Evolutionary conservation across 2,888 invertebrate genomes (phyloP).

Genomic region (Aelia acuminata): DNA sequence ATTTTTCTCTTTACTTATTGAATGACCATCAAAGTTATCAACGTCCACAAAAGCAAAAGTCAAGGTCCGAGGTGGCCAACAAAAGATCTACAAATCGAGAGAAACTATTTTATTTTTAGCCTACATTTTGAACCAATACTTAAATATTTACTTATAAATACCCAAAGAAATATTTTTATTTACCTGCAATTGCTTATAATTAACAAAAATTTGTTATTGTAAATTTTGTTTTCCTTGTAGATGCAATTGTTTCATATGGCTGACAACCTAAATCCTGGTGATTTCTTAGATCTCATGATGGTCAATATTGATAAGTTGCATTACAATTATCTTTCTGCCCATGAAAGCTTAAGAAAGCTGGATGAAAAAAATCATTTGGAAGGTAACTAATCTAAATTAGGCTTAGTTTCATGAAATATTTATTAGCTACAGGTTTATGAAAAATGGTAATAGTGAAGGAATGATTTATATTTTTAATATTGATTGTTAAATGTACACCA

Average conservation of each 20-base stretch:
- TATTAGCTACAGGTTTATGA: not conserved
- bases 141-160: too few relatives aligned
- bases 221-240: not conserved
- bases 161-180: too few relatives aligned
- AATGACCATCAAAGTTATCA: too few relatives aligned
- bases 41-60: too few relatives aligned
- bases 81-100: too few relatives aligned
- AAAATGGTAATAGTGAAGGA: not conserved
- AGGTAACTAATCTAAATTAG: constrained; percentile 71
- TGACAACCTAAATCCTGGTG: constrained; percentile 41
- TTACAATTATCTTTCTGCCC: constrained; percentile 84
- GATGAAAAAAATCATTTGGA: constrained; percentile 83
- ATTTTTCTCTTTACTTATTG: too few relatives aligned
- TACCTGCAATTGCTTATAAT: too few relatives aligned
- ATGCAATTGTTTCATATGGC: constrained; percentile 39
- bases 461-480: not conserved
- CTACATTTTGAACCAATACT: too few relatives aligned
- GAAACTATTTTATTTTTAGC: too few relatives aligned
- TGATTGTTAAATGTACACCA: too few relatives aligned
- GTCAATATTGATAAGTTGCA: constrained; percentile 80
- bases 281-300: constrained; percentile 47
- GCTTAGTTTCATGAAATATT: not conserved
- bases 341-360: constrained; percentile 84
- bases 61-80: too few relatives aligned
- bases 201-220: not conserved